These are phyloP conservation scores for Oreochromis aureus DNA, from an alignment of 2,113 vertebrate species.

Conservation along the genomic window DNA sequence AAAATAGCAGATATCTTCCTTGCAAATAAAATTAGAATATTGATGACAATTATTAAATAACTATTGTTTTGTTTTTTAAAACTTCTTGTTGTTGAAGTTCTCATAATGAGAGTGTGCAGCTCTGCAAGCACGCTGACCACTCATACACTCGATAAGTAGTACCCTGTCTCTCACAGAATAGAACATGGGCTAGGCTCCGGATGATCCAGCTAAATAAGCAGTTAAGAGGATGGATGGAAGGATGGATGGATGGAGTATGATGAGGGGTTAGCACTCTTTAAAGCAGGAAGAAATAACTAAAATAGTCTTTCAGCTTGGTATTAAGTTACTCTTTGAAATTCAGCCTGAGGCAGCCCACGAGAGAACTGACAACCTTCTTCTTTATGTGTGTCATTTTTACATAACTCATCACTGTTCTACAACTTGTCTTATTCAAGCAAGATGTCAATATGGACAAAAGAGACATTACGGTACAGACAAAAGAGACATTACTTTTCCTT, in stretches of 20 bases:
- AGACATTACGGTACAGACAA: neutral
- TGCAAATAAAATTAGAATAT: neutral
- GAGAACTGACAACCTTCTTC: neutral
- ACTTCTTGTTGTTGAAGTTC: neutral
- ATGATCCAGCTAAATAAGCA: neutral
- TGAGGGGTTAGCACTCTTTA: neutral
- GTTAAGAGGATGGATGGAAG: neutral
- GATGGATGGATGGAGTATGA: neutral
- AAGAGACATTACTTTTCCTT: neutral
- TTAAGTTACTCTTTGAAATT: neutral
- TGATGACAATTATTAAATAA: neutral
- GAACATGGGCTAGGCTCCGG: neutral
- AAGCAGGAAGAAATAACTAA: neutral
- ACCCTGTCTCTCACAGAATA: neutral
- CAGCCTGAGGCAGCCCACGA: neutral
- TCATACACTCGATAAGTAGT: neutral
- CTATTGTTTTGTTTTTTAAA: fast-evolving
- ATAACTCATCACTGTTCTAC: neutral
- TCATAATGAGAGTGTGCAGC: neutral
- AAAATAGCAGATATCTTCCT: neutral
- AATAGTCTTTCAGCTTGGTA: neutral
- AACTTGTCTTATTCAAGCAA: neutral
- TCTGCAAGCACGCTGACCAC: neutral
- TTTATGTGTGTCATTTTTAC: neutral
- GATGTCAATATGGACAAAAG: neutral